Evolutionary conservation across 2,797 vertebrate species (phyloP).

Genomic region (Lepilemur ruficaudatus): DNA sequence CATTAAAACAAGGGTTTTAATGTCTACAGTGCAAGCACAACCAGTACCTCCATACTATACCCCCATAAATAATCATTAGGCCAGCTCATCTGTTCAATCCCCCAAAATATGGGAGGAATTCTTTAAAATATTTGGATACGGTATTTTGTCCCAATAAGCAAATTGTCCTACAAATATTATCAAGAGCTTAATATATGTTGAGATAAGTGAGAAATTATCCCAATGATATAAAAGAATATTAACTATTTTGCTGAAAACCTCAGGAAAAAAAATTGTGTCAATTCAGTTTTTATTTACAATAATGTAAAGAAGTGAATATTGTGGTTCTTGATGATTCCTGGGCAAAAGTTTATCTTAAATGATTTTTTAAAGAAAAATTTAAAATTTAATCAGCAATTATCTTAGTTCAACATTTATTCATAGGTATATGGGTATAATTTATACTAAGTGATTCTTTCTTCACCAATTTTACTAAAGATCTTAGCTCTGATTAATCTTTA

Average conservation of each 20-base stretch:
- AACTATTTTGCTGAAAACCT: constrained; percentile 3
- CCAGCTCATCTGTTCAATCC: neutral
- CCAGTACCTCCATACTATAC: neutral
- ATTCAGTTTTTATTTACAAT: constrained; percentile 16
- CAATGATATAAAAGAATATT: neutral
- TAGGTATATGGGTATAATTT: neutral
- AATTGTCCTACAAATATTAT: constrained; percentile 16
- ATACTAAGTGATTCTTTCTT: neutral
- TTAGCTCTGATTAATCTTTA: neutral
- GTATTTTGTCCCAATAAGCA: neutral
- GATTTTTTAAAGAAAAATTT: neutral
- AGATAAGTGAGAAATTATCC: neutral
- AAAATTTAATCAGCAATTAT: neutral
- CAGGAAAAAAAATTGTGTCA: neutral
- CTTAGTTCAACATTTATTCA: constrained; percentile 17
- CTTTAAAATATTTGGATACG: constrained; percentile 1
- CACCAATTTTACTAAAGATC: neutral
- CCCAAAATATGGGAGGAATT: neutral
- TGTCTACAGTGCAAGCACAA: neutral
- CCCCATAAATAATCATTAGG: neutral
- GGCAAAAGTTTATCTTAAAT: neutral
- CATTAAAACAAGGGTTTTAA: neutral
- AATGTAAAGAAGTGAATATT: neutral
- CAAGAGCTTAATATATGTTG: neutral
- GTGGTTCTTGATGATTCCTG: neutral